Evolutionary conservation across 1,140 invertebrate genomes (phyloP).

Genomic region (Drosophila sturtevanti): DNA sequence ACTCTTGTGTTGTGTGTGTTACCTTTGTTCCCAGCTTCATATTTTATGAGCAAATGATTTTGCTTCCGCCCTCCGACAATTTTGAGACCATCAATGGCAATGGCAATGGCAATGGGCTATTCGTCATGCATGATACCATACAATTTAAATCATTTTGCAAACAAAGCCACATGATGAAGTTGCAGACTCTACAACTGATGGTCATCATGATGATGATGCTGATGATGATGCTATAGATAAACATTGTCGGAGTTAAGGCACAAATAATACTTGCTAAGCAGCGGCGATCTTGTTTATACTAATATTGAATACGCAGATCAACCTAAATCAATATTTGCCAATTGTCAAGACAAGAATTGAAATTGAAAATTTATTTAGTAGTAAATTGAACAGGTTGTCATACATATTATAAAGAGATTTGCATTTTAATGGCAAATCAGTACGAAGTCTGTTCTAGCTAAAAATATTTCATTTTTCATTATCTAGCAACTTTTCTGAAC

Average conservation of each 20-base stretch:
- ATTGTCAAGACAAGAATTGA: neutral
- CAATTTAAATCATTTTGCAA: slow-evolving; percentile 4
- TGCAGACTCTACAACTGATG: neutral
- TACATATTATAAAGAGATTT: neutral
- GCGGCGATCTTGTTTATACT: neutral
- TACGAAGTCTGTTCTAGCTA: neutral
- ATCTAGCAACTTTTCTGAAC: neutral
- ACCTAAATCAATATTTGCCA: neutral
- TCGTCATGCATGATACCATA: slow-evolving; percentile 23
- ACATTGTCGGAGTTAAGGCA: too few relatives aligned
- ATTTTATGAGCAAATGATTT: slow-evolving; percentile 41
- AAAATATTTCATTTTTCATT: neutral
- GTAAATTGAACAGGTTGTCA: neutral
- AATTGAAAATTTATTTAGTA: neutral
- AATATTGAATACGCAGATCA: neutral
- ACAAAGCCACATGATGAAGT: slow-evolving; percentile 15
- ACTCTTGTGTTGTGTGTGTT: slow-evolving; percentile 22
- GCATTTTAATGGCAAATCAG: neutral
- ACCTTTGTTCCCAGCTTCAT: slow-evolving; percentile 57
- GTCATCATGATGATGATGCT: neutral
- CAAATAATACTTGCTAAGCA: neutral
- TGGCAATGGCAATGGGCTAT: slow-evolving; percentile 13
- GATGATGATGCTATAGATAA: too few relatives aligned
- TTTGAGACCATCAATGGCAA: slow-evolving; percentile 36
- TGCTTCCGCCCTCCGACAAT: slow-evolving; percentile 24